Percentiles rank a stretch among this genome's conserved stretches.
Evolutionary conservation across 2,113 vertebrate species (phyloP).

Genomic region (Amblyopsis rosae): DNA sequence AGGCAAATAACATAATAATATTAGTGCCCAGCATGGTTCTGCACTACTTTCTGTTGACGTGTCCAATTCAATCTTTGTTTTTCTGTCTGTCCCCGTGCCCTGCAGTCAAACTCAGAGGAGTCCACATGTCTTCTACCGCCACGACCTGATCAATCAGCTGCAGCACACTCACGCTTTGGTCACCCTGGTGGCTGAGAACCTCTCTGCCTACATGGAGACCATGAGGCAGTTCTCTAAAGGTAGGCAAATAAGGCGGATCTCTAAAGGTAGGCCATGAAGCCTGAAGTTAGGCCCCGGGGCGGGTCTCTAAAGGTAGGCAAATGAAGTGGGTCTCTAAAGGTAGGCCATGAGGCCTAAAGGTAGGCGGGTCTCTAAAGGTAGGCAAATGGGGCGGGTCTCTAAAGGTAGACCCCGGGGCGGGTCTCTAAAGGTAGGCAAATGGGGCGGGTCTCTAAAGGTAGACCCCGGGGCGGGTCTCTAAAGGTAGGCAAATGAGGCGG

Average conservation of each 20-base stretch:
- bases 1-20: conserved; percentile 12
- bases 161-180: conserved; percentile 98
- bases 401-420: not conserved
- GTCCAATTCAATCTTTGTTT: conserved; percentile 11
- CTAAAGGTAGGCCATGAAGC: no score
- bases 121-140: conserved; percentile 97
- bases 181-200: conserved; percentile 97
- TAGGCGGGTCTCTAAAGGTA: no score
- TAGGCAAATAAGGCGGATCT: not conserved
- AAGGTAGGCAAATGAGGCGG: no score
- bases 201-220: conserved; percentile 98
- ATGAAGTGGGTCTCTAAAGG: no score
- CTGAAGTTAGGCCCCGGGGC: no score
- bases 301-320: no score
- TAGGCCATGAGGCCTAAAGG: no score
- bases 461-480: no score
- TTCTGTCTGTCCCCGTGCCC: conserved; percentile 23
- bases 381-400: no score
- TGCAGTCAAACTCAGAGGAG: conserved; percentile 96
- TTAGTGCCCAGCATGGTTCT: not conserved
- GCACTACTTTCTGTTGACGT: not conserved
- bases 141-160: conserved; percentile 99
- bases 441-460: no score
- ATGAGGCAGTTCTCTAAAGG: conserved; percentile 94
- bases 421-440: conserved; percentile 64